Percentiles rank a stretch among this genome's conserved stretches.
Evolutionary conservation across 2,797 vertebrate species (phyloP).

Genomic region (Tragopan temminckii): DNA sequence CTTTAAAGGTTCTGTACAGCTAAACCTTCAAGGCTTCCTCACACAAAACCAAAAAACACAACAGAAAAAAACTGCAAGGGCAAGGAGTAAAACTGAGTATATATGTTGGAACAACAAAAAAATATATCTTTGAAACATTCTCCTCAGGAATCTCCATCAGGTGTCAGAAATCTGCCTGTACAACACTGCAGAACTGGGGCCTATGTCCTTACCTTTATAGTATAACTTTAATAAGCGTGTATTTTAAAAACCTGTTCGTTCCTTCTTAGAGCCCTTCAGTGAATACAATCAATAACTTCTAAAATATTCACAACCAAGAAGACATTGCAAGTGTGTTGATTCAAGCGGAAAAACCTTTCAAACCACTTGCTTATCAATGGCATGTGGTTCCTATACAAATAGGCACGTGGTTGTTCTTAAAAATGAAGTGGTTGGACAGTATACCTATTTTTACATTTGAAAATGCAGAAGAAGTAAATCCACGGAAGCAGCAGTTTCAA

Average conservation of each 20-base stretch:
- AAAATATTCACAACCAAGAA: constrained; percentile 41
- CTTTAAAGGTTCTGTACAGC: not conserved
- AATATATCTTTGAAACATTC: not conserved
- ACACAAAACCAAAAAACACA: not conserved
- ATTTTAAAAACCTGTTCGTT: constrained; percentile 3
- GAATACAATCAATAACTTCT: not conserved
- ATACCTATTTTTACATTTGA: constrained; percentile 12
- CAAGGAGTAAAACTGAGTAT: not conserved
- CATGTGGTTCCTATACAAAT: not conserved
- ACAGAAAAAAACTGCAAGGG: not conserved
- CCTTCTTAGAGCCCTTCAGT: not conserved
- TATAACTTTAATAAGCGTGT: not conserved
- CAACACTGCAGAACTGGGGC: not conserved
- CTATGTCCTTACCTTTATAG: not conserved
- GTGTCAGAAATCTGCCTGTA: not conserved
- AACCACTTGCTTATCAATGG: not conserved
- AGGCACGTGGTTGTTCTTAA: not conserved
- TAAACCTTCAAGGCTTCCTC: not conserved
- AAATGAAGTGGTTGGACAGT: not conserved
- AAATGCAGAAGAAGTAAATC: not conserved
- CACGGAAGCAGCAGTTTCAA: not conserved
- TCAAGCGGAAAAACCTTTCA: constrained; percentile 5
- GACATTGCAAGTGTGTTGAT: not conserved
- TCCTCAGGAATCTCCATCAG: not conserved
- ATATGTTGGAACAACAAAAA: not conserved